Evolutionary conservation across 2,797 vertebrate species (phyloP), one percentile per base, ranked within the genome.

Genomic region (Sebastes trivittatus): DNA sequence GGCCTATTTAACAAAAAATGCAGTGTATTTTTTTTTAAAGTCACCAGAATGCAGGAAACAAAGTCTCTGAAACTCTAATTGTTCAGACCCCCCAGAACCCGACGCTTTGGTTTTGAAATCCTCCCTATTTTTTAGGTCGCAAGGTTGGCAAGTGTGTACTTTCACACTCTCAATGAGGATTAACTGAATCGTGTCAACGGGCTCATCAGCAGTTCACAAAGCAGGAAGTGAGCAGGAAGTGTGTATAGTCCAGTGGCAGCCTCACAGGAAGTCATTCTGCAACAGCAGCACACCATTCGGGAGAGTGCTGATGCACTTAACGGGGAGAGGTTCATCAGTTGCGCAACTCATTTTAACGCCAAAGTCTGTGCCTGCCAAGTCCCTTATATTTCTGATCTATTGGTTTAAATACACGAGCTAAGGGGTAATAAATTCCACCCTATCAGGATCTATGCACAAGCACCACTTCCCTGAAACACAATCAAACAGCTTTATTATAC

Each of bases 191-290:
- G 5, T 63, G 78, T 79, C 81, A 67, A 34, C 62, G 11, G 64
- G 5, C 67, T 82, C 77, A 75, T 79, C 75, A 76, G 69, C 72
- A 6, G 60, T 71, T 86, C 73, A 75, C 63, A 36, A 79, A 86
- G 88, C 89, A 92, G 93, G 92, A 95, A 94, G 88, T 82, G 65
- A 90, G 86, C 82, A 88, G 90, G 92, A 94, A 90, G 88, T 82
- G 87, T 69, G 73, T 74, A 75, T 79, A 62, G 65, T 78, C 68
- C 80, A 76, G 72, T 30, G 27, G 81, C 88, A 72, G 87, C 78
- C 85, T 81, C 30, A 85, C 88, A 89, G 95, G 95, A 96, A 96
- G 93, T 96, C 82, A 90, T 94, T 92, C 84, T 91, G 93, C 88
- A 92, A 91, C 78, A 87, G 84, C 88, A 89, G 93, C 90, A 83